Percentiles rank a stretch among this genome's conserved stretches.
phyloP scores from a whole-genome alignment of 1,140 invertebrate species.

The Limonius californicus region DNA sequence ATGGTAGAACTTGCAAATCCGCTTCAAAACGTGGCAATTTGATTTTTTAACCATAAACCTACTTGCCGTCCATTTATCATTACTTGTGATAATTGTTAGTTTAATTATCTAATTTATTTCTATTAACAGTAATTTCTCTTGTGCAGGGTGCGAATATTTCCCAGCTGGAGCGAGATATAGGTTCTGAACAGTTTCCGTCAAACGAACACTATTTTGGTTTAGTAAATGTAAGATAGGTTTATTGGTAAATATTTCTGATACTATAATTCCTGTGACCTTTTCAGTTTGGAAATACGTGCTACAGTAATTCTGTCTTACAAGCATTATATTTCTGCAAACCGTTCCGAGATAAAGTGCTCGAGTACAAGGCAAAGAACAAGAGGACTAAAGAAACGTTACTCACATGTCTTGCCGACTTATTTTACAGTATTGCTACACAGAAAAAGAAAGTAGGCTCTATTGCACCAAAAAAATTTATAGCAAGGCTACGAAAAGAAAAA shows the following conservation, averaged over 20 bases:
- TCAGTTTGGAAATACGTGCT: slow-evolving; percentile 99
- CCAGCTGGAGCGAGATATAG: slow-evolving; percentile 96
- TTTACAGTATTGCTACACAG: slow-evolving; percentile 98
- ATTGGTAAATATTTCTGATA: slow-evolving; percentile 18
- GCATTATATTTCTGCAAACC: slow-evolving; percentile 99
- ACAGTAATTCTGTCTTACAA: slow-evolving; percentile 99
- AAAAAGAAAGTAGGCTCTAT: slow-evolving; percentile 99
- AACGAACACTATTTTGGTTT: slow-evolving; percentile 99
- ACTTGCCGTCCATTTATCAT: neutral
- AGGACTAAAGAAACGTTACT: slow-evolving; percentile 96
- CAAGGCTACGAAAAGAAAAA: slow-evolving; percentile 97
- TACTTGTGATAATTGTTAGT: neutral
- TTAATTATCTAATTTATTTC: slow-evolving; percentile 3
- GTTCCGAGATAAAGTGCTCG: slow-evolving; percentile 96
- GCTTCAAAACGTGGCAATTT: neutral
- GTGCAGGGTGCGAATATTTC: slow-evolving; percentile 95
- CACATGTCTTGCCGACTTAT: slow-evolving; percentile 96
- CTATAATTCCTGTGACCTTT: slow-evolving; percentile 46
- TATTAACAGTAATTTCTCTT: slow-evolving; percentile 16
- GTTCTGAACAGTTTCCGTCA: slow-evolving; percentile 92
- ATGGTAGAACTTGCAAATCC: neutral
- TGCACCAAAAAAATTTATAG: slow-evolving; percentile 99
- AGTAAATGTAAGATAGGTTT: slow-evolving; percentile 78
- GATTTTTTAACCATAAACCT: neutral
- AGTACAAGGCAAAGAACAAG: slow-evolving; percentile 98